Evolutionary conservation across 2,888 invertebrate genomes (phyloP), one percentile per base, ranked within the genome.

Genomic region (Macaria liturata): DNA sequence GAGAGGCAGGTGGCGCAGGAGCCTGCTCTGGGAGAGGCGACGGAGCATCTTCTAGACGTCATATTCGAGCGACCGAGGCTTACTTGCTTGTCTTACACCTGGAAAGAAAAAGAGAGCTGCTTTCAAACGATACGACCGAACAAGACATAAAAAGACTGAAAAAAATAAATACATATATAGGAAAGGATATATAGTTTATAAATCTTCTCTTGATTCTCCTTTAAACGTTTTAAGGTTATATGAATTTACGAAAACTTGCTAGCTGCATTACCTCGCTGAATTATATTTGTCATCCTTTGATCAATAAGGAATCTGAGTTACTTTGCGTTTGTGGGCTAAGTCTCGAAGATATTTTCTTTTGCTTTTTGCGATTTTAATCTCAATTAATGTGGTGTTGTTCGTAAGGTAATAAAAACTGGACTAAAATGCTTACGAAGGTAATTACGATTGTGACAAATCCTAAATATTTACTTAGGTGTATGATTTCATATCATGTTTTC

Each of bases 31-130:
- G 47, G 47, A 20, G 57, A 42, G 20, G 58, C 51, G 30, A 49
- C 57, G 59, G 42, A 46, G 43, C 66, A 67, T 67, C 45, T 57
- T 57, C 58, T 54, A 55, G 60, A 70, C 73, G 58, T 76, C 83
- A 84, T 84, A 66, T 68, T 83, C 69, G 65, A 47, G 46, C 49
- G 42, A 4, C 39, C 40, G 2, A 45, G 31, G 37, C 3, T 37
- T 4, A 20, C 49, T 42, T 20, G 3, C 34, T 32, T 49, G 53
- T 32, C 48, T 53, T 32, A 44, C 54, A 64, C 60, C 71, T 71
- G 71, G 6, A 69, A 69, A 47, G 34, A 57, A 34, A 46, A 8
- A n/a, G 1, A n/a, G 39, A 42, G 34, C 34, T 37, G 0, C 1
- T 37, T 7, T 37, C 3, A 8, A 42, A n/a, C 42, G 9, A 4